phyloP scores from a whole-genome alignment of 2,113 vertebrate species.

The Clupea harengus region DNA sequence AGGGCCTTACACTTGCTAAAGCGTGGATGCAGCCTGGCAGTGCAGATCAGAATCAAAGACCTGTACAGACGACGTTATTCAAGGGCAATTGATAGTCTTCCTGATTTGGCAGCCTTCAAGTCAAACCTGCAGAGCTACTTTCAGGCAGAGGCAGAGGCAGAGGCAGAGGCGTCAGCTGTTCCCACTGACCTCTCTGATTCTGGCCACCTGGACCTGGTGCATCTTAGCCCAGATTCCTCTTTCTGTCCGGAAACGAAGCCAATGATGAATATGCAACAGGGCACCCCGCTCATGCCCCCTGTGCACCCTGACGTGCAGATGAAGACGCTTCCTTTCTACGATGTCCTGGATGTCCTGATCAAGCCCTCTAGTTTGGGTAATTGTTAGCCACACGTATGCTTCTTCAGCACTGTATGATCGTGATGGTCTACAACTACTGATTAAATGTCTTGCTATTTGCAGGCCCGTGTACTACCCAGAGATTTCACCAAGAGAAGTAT shows the following conservation, averaged over 20 bases:
- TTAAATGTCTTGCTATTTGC: slow-evolving; percentile 22
- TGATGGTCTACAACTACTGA: background rate
- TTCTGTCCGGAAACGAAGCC: slow-evolving; percentile 72
- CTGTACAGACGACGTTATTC: slow-evolving; percentile 80
- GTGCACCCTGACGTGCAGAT: slow-evolving; percentile 95
- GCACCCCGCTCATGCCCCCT: slow-evolving; percentile 79
- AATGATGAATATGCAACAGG: slow-evolving; percentile 90
- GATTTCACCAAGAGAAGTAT: slow-evolving; percentile 95
- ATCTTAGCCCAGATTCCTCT: slow-evolving; percentile 67
- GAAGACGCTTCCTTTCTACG: slow-evolving; percentile 91
- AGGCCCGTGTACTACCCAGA: slow-evolving; percentile 87
- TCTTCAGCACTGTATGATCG: background rate
- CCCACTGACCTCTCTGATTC: slow-evolving; percentile 69
- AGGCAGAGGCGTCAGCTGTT: slow-evolving; percentile 62
- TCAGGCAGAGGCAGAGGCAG: slow-evolving; percentile 62
- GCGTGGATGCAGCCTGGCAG: slow-evolving; percentile 81
- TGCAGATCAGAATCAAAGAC: slow-evolving; percentile 82
- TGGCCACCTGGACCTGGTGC: slow-evolving; percentile 66
- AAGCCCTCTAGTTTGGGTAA: slow-evolving; percentile 94
- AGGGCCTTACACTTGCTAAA: slow-evolving; percentile 82
- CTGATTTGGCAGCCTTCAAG: slow-evolving; percentile 70
- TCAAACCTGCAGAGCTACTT: slow-evolving; percentile 55
- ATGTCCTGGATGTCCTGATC: slow-evolving; percentile 92
- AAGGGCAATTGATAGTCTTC: slow-evolving; percentile 73
- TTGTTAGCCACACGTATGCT: background rate